Percentiles rank a stretch among this genome's conserved stretches.
Conservation (phyloP, 1,140 invertebrate species). For the Phortica variegata region DNA sequence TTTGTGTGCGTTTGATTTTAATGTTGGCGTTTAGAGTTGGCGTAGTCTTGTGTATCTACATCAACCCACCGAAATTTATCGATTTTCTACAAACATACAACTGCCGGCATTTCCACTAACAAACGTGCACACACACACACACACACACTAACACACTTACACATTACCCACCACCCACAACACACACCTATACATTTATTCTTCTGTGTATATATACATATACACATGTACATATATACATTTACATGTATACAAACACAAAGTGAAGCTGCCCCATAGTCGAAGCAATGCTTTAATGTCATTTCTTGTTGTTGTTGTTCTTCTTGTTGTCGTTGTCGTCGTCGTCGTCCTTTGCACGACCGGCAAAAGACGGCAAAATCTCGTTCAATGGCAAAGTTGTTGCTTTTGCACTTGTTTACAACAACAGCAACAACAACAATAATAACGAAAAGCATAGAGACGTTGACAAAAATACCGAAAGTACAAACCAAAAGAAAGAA, state of each 20-base stretch:
- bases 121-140: not conserved
- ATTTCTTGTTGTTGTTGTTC: constrained; percentile 9
- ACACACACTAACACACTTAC: constrained; percentile 1
- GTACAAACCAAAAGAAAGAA: no score
- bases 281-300: no score
- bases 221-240: not conserved
- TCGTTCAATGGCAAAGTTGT: constrained; percentile 20
- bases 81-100: constrained; percentile 8
- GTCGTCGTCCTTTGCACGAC: not conserved
- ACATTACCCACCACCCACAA: not conserved
- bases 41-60: no score
- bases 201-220: not conserved
- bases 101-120: constrained; percentile 1
- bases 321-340: constrained; percentile 7
- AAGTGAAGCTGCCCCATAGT: no score
- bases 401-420: constrained; percentile 21
- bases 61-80: no score
- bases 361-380: not conserved
- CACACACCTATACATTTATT: not conserved
- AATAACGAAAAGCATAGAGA: constrained; percentile 18
- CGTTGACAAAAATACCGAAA: constrained; percentile 26
- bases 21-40: no score
- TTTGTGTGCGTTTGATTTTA: no score
- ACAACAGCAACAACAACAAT: constrained; percentile 14
- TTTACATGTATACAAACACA: no score